Conservation (phyloP, 2,888 invertebrate genomes). For the Nezara viridula region DNA sequence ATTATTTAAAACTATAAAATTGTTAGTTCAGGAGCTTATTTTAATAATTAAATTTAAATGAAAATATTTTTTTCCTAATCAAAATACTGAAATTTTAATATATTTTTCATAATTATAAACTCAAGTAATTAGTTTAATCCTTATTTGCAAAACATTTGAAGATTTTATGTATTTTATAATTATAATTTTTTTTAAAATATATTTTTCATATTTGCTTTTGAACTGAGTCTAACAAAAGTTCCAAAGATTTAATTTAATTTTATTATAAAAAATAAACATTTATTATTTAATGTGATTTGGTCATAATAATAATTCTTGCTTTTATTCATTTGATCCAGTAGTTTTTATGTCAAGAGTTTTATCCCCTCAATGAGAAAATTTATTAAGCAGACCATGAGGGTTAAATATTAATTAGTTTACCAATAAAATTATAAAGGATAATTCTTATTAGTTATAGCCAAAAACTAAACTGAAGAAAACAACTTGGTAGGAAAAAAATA, state of each 20-base stretch:
- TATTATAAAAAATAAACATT: not conserved
- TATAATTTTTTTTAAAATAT: too few species aligned
- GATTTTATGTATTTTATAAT: not conserved
- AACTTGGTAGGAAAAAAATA: not conserved
- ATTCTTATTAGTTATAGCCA: not conserved
- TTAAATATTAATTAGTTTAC: not conserved
- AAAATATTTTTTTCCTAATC: too few species aligned
- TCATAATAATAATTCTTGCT: too few species aligned
- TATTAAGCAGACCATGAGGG: not conserved
- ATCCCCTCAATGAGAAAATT: not conserved
- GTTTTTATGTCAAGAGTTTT: not conserved
- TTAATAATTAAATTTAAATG: too few species aligned
- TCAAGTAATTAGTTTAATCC: too few species aligned
- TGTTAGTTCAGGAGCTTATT: too few species aligned
- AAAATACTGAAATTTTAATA: too few species aligned
- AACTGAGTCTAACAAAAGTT: not conserved
- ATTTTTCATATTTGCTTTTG: not conserved
- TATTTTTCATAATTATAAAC: too few species aligned
- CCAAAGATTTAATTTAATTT: not conserved
- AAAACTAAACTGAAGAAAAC: not conserved
- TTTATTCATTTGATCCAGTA: not conserved
- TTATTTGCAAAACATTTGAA: too few species aligned
- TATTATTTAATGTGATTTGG: too few species aligned
- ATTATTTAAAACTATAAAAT: too few species aligned
- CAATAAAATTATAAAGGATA: not conserved